phyloP scores from a whole-genome alignment of 2,888 invertebrate genomes.

The Molorchus minor region DNA sequence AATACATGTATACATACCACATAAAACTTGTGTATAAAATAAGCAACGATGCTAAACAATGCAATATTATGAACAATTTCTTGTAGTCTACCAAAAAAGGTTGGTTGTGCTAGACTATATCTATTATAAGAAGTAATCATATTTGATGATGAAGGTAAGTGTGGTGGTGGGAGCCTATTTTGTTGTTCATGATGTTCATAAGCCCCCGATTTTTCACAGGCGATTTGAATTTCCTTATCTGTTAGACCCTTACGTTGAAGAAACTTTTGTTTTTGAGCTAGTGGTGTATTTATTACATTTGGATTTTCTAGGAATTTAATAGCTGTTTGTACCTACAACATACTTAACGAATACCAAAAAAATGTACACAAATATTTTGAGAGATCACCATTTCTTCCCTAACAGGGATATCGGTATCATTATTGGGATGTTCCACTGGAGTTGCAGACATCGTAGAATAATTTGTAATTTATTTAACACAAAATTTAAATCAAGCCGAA shows the following conservation, averaged over 20 bases:
- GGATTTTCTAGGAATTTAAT: conserved; percentile 87
- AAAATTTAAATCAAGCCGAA: background rate
- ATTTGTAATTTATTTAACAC: background rate
- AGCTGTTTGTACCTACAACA: conserved; percentile 80
- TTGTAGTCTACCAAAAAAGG: conserved; percentile 66
- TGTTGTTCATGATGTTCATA: conserved; percentile 55
- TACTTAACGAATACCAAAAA: conserved; percentile 1
- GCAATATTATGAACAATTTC: conserved; percentile 78
- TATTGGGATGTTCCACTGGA: conserved; percentile 25
- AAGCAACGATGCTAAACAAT: conserved; percentile 79
- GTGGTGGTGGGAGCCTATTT: conserved; percentile 41
- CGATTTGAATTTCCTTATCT: conserved; percentile 77
- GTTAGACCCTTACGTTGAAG: conserved; percentile 80
- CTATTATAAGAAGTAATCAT: conserved; percentile 31
- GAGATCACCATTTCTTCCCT: conserved; percentile 40
- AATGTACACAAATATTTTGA: conserved; percentile 1
- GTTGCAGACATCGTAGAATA: conserved; percentile 26
- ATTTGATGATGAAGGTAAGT: conserved; percentile 47
- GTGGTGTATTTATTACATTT: conserved; percentile 80
- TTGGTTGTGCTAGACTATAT: conserved; percentile 56
- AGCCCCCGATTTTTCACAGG: conserved; percentile 73
- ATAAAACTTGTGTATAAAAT: conserved; percentile 83
- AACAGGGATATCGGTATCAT: conserved; percentile 17
- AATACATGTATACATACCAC: conserved; percentile 68
- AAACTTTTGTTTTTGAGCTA: conserved; percentile 82